Evolutionary conservation across 2,113 vertebrate species (phyloP), one percentile per base, ranked within the genome.

Genomic region (Ramphastos sulfuratus): DNA sequence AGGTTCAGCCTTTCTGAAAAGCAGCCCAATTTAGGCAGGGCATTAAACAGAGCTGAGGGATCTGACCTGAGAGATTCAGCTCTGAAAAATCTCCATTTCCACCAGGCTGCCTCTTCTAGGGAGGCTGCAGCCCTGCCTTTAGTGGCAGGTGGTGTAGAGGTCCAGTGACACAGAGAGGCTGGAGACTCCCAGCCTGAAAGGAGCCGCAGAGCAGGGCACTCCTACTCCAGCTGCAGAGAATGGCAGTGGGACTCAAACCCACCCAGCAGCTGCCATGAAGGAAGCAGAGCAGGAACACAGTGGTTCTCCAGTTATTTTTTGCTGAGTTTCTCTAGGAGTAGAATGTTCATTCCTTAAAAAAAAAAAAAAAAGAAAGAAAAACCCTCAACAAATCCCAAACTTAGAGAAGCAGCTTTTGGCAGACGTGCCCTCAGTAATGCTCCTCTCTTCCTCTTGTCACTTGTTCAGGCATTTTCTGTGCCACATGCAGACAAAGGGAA

Each of bases 401-500:
- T 33, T 18, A 11, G 33, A 35, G 35, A 72, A 83, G 59, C 50
- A 83, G 52, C 33, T 82, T 83, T 60, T 35, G 71, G 64, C 42
- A 52, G 31, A 8, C 30, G 11, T 61, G 37, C 30, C 50, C 31
- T 35, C 71, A 75, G 82, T 16, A 59, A 52, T 25, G 52, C 56
- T 35, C 21, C 44, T 18, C 16, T 73, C 30, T 92, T 39, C 46
- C 65, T 56, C 64, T 64, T 72, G 56, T 50, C 80, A 35, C 37
- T 86, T 55, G 50, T 23, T 93, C 21, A 81, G 83, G 61, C 66
- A 10, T 8, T 83, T 60, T 73, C 67, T 89, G 81, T 31, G 74
- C 72, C 77, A 16, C 37, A 27, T 56, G 58, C 73, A 91, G 81
- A 85, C 82, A 95, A 88, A 95, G 86, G 12, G 24, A 92, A 30